Evolutionary conservation across 2,888 invertebrate species (phyloP), one percentile per base, ranked within the genome.

Genomic region (Drosophila maculinotata): DNA sequence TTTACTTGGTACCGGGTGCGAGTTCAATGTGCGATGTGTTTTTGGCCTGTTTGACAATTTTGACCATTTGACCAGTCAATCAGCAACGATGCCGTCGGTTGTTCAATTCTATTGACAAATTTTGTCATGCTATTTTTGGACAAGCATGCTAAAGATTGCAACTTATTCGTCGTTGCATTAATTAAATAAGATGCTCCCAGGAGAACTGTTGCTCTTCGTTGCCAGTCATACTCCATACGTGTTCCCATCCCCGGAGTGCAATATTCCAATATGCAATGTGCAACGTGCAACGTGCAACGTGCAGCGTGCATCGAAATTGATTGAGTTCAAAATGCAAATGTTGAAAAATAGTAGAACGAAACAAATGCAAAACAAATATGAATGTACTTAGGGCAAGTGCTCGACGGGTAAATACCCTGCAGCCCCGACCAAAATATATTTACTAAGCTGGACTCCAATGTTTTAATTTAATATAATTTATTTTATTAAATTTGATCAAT

Each of bases 91-190:
- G 38, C 35, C 59, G 33, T 9, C 15, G 15, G 8, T 17, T 9
- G 35, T 30, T n/a, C 23, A 52, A 54, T 48, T 48, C 42, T 17
- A 20, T 36, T 12, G 33, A 56, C 26, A 54, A 45, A 42, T 45
- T 58, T 31, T 56, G 36, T 28, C 36, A 48, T 53, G 38, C 44
- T 48, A 57, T 35, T 45, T 60, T 38, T 15, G 26, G 8, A 4
- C 39, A 57, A 63, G 38, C 45, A 57, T 41, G 53, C 56, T 41
- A 70, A 69, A 62, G 64, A 45, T 54, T 56, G 65, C 54, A 67
- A 54, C 64, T 64, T 64, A 74, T 70, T 70, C 33, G 39, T 20
- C 35, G 64, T 63, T 67, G 56, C 69, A 76, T 74, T 76, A 69
- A 78, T 73, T 77, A 69, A 79, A 81, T 68, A 51, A 59, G 7